Evolutionary conservation across 2,113 vertebrate species (phyloP).

Genomic region (Prietella phreatophila): DNA sequence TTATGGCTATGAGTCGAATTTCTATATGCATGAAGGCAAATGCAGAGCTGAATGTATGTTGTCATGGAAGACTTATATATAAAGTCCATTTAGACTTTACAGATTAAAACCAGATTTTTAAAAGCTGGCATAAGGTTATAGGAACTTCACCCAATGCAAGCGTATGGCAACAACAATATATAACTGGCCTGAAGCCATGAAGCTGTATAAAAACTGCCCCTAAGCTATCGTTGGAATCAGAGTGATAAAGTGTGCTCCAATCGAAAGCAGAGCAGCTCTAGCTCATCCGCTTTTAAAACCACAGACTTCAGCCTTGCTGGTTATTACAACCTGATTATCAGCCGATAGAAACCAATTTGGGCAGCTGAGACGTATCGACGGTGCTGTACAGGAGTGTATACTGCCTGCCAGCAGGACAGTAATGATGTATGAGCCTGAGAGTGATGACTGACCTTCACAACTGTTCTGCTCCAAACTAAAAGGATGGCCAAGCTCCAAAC

Average conservation of each 20-base stretch:
- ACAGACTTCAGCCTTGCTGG: not conserved
- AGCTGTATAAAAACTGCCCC: not conserved
- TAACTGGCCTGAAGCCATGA: too few species aligned
- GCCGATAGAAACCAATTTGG: not conserved
- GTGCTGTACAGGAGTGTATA: conserved; percentile 23
- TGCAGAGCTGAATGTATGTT: too few species aligned
- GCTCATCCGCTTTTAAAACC: not conserved
- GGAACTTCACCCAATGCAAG: not conserved
- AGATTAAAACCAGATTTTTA: not conserved
- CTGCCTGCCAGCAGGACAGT: conserved; percentile 17
- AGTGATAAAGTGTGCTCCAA: not conserved
- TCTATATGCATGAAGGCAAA: too few species aligned
- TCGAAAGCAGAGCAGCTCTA: not conserved
- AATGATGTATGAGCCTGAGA: conserved; percentile 38
- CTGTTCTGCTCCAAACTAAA: conserved; percentile 27
- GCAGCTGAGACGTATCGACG: not conserved
- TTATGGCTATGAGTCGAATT: too few species aligned
- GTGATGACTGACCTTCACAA: conserved; percentile 36
- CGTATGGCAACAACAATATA: not conserved
- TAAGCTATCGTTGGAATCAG: not conserved
- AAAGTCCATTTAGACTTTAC: not conserved
- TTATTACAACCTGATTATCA: not conserved
- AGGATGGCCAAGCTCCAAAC: not conserved
- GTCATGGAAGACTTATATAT: not conserved
- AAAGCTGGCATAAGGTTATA: not conserved